A percentile compares a stretch with the other conserved stretches of the same genome.
These are phyloP conservation scores for Mesorhabditis spiculigera DNA, from an alignment of 2,888 invertebrate genomes.

Conservation along the genomic window DNA sequence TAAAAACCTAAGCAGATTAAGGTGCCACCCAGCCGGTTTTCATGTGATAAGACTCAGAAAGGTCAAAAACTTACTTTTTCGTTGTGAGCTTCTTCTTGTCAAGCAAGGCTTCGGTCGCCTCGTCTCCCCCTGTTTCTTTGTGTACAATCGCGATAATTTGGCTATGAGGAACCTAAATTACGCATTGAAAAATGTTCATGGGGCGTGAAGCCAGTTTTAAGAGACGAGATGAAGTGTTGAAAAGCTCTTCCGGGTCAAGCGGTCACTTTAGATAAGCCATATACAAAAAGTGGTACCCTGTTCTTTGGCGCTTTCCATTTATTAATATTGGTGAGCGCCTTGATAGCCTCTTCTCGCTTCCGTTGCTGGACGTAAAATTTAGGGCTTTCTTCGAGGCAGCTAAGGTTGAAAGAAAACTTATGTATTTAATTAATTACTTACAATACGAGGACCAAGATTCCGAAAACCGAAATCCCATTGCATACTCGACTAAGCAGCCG, in stretches of 20 bases:
- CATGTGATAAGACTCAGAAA: no score
- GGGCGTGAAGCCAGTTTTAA: neutral
- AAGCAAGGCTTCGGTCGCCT: neutral
- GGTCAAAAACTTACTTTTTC: neutral
- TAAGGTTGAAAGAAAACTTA: constrained; percentile 10
- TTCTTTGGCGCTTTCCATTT: constrained; percentile 21
- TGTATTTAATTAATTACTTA: constrained; percentile 1
- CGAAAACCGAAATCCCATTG: constrained; percentile 26
- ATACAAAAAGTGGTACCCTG: constrained; percentile 11
- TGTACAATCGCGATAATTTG: neutral
- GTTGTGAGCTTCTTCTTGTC: neutral
- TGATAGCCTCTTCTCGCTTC: constrained; percentile 24
- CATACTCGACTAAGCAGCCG: constrained; percentile 23
- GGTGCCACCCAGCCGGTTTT: no score
- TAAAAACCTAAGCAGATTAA: no score
- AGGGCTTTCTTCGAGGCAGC: constrained; percentile 34
- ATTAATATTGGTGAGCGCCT: constrained; percentile 30
- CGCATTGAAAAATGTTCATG: neutral
- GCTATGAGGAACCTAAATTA: neutral
- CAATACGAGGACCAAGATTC: constrained; percentile 30
- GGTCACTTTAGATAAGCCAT: no score
- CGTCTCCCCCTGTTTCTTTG: neutral
- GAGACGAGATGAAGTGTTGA: no score
- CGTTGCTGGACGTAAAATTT: constrained; percentile 36
- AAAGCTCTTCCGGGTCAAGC: no score